Conservation (phyloP, 92 coral and sea anemone species). For the Blastomussa wellsi region DNA sequence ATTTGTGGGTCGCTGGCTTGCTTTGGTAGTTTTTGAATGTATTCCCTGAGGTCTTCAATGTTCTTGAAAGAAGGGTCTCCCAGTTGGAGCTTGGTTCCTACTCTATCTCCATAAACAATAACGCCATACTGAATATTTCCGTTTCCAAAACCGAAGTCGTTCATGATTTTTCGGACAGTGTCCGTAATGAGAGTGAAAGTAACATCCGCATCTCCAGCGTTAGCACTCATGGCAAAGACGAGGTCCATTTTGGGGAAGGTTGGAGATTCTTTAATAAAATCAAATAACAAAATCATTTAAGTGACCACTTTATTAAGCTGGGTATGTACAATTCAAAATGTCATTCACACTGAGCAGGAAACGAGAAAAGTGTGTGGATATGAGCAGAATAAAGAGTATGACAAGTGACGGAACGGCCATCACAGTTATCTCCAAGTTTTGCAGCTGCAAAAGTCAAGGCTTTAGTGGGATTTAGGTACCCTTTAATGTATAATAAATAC, state of each 20-base stretch:
- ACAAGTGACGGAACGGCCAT: background rate
- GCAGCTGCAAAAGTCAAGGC: background rate
- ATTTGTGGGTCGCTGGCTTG: constrained; percentile 62
- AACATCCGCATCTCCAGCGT: constrained; percentile 51
- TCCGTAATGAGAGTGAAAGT: constrained; percentile 68
- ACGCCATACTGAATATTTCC: constrained; percentile 66
- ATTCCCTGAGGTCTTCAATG: constrained; percentile 44
- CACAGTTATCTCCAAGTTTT: background rate
- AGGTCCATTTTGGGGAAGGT: constrained; percentile 62
- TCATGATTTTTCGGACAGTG: constrained; percentile 63
- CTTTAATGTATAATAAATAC: background rate
- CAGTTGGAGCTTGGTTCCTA: constrained; percentile 9
- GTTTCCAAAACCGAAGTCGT: constrained; percentile 40
- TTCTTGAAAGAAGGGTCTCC: constrained; percentile 51
- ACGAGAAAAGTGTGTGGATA: background rate
- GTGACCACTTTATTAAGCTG: background rate
- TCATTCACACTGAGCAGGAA: background rate
- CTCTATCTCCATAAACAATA: constrained; percentile 57
- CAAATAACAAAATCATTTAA: background rate
- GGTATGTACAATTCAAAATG: background rate
- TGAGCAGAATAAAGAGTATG: background rate
- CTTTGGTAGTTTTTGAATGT: constrained; percentile 38
- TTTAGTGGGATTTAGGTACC: background rate
- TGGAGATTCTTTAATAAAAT: constrained; percentile 15
- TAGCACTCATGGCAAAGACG: constrained; percentile 71